Evolutionary conservation across 1,140 invertebrate species (phyloP).

Genomic region (Drosophila mojavensis): DNA sequence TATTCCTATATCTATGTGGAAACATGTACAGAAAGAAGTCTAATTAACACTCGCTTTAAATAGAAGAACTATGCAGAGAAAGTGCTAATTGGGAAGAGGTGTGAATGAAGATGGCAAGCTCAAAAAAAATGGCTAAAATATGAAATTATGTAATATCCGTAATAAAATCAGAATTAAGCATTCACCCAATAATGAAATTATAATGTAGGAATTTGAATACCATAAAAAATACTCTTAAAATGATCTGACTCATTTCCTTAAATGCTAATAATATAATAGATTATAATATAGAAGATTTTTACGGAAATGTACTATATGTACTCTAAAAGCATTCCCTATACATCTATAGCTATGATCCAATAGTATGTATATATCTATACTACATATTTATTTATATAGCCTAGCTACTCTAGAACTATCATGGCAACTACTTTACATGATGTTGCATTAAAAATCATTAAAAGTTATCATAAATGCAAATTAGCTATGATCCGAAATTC

Average conservation of each 20-base stretch:
- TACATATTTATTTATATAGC: too few relatives aligned
- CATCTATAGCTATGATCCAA: neutral
- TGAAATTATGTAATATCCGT: slow-evolving; percentile 35
- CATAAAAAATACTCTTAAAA: neutral
- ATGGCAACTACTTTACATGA: neutral
- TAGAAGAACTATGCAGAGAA: slow-evolving; percentile 39
- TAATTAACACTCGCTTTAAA: slow-evolving; percentile 53
- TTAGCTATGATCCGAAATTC: neutral
- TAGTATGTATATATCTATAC: neutral
- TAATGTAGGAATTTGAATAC: neutral
- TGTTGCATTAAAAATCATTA: neutral
- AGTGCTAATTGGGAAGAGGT: slow-evolving; percentile 36
- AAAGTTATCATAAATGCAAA: neutral
- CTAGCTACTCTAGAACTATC: too few relatives aligned
- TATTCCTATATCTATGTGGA: neutral
- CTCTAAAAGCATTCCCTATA: neutral
- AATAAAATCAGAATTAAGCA: neutral
- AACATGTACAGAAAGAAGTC: neutral
- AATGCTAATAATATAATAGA: too few relatives aligned
- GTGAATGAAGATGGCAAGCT: slow-evolving; percentile 8
- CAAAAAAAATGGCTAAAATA: slow-evolving; percentile 7
- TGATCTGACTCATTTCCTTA: too few relatives aligned
- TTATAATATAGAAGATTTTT: too few relatives aligned
- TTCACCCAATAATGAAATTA: neutral
- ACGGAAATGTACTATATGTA: neutral